Evolutionary conservation across 2,888 invertebrate genomes (phyloP), one percentile per base, ranked within the genome.

Genomic region (Nudaria mundana): DNA sequence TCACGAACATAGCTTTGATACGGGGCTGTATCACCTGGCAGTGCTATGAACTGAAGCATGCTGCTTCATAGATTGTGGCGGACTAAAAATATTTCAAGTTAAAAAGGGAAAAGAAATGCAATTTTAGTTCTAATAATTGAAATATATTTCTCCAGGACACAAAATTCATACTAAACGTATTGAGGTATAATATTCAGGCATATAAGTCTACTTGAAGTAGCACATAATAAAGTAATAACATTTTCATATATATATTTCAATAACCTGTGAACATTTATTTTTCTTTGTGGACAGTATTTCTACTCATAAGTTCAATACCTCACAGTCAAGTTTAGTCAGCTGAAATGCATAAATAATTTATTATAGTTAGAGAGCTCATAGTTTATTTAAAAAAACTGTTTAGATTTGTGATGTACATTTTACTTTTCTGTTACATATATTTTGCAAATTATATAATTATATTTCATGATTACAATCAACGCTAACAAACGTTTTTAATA

Each of bases 171-270:
- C 74, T 83, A 81, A 83, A 82, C 78, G 78, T 84, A 84, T 78
- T 87, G 86, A 86, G 86, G 86, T 87, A 87, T 76, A 79, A 78
- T 76, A 76, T 77, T 80, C 76, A 83, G 84, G 81, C 81, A 81
- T 76, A 78, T 68, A 76, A 8, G 74, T 76, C 76, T 78, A 79
- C 77, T 73, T 68, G 58, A 69, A 76, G 75, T 78, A 81, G 76
- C 63, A 71, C 71, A 61, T 75, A 68, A 68, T 75, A 76, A 75
- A 75, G 74, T 72, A 69, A 74, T 71, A 76, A 76, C 63, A 73
- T 67, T 66, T 66, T 68, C 62, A 3, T 28, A 26, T 14, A 71
- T 66, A 70, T 61, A 70, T 66, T 71, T 69, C 58, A 66, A 62
- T 61, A 45, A 38, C 46, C 44, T 50, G 64, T 65, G 70, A 72